These are phyloP conservation scores for Etheostoma perlongum DNA, from an alignment of 2,797 vertebrate species.

Conservation along the genomic window DNA sequence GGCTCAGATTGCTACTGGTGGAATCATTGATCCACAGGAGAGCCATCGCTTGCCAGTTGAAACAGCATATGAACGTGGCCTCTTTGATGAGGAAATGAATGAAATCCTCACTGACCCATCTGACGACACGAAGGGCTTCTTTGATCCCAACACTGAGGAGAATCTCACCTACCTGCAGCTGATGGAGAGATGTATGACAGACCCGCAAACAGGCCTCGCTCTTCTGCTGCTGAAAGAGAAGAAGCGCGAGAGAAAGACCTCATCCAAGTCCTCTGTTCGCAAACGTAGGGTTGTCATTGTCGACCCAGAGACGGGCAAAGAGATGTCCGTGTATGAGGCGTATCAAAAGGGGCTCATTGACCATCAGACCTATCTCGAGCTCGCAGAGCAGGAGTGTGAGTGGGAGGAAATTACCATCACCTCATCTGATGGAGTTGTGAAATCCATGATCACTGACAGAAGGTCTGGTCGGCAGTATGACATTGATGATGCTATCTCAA, in stretches of 20 bases:
- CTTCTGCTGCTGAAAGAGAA: conserved; percentile 95
- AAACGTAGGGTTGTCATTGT: conserved; percentile 98
- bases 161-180: conserved; percentile 97
- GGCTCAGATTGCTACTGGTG: conserved; percentile 97
- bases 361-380: conserved; percentile 96
- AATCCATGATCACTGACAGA: conserved; percentile 97
- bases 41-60: conserved; percentile 96
- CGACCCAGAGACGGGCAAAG: conserved; percentile 96
- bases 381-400: conserved; percentile 97
- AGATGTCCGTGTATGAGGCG: conserved; percentile 98
- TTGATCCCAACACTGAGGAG: conserved; percentile 98
- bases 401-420: conserved; percentile 99
- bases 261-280: conserved; percentile 97
- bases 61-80: conserved; percentile 93
- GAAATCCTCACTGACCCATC: conserved; percentile 93
- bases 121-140: conserved; percentile 98
- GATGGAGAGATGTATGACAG: conserved; percentile 92
- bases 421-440: conserved; percentile 95
- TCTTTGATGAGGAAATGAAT: conserved; percentile 98
- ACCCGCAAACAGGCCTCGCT: conserved; percentile 92
- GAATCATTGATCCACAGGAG: conserved; percentile 96
- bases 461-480: conserved; percentile 96
- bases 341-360: conserved; percentile 98
- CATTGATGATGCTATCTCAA: conserved; percentile 94
- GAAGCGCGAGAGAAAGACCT: conserved; percentile 96